Conservation (phyloP, 2,113 vertebrate genomes). For the Onychostoma macrolepis region DNA sequence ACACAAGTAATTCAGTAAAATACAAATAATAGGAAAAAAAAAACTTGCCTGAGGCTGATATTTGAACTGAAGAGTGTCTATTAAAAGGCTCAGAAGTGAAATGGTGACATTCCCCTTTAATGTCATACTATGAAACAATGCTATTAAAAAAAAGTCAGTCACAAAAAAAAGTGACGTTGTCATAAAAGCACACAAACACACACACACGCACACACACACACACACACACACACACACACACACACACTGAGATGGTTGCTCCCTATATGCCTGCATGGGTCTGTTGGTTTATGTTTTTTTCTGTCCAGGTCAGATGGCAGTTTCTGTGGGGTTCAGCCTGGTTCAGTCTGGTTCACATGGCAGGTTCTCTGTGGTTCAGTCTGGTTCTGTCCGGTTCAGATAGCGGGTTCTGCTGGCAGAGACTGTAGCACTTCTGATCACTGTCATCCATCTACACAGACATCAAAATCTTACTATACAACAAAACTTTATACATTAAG, state of each 20-base stretch:
- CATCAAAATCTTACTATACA: neutral
- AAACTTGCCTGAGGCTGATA: neutral
- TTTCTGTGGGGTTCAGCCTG: slow-evolving; percentile 76
- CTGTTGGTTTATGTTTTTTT: neutral
- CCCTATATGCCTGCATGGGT: neutral
- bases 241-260: neutral
- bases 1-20: neutral
- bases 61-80: neutral
- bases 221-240: slow-evolving; percentile 19
- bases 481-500: neutral
- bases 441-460: slow-evolving; percentile 93
- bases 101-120: neutral
- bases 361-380: slow-evolving; percentile 71
- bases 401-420: slow-evolving; percentile 79
- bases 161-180: slow-evolving; percentile 29
- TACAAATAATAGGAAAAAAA: neutral
- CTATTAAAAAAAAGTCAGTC: neutral
- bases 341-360: neutral
- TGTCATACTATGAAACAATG: neutral
- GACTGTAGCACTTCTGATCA: slow-evolving; percentile 94
- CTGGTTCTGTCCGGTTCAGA: slow-evolving; percentile 87
- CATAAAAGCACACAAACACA: neutral
- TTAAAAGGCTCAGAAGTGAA: neutral
- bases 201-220: neutral
- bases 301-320: neutral